Base-by-base conservation (phyloP, 2,888 invertebrate genomes). In the Odontomyia ornata region DNA sequence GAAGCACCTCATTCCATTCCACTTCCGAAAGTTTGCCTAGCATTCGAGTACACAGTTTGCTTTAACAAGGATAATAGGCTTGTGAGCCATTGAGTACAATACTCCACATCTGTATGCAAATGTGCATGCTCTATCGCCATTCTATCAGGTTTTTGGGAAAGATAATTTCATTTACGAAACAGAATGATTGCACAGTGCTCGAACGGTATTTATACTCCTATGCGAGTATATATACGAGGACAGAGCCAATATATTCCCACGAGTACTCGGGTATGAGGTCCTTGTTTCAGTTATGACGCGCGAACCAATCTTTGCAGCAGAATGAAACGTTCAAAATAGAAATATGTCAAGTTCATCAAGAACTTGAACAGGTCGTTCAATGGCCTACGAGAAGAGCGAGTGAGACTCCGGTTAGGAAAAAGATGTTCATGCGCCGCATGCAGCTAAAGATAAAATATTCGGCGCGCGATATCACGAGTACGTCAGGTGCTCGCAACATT, bases 341-440 rank as follows among this genome's bases (percentile, higher is more conserved):
- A 73, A 73, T 73, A 57, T 73, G 73, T 73, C 73, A 73, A 73
- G 73, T 73, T 73, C 73, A 52, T 73, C 57, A 57, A 73, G 73
- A 73, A 73, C 73, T 73, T 73, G 73, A 73, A 73, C 57, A 36
- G 57, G 60, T 43, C 73, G 73, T 73, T 73, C 73, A 73, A 73
- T 57, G 73, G 73, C 73, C 73, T 57, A 47, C 3, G 69, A 46
- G 69, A 69, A 28, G 60, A 21, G 60, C 9, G 56, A 25, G 57
- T n/a, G n/a, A n/a, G n/a, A n/a, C 27, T 52, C n/a, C 25, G 27
- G 57, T 57, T 73, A 36, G 30, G 73, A 43, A 57, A 36, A 73
- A 73, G 73, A 73, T 60, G 73, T 73, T 57, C 73, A 73, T 73
- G 73, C 73, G 73, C 73, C 60, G 30, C 18, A 57, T 57, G 73